These are phyloP conservation scores for Bufo gargarizans DNA, from an alignment of 2,113 vertebrate species.

Conservation along the genomic window DNA sequence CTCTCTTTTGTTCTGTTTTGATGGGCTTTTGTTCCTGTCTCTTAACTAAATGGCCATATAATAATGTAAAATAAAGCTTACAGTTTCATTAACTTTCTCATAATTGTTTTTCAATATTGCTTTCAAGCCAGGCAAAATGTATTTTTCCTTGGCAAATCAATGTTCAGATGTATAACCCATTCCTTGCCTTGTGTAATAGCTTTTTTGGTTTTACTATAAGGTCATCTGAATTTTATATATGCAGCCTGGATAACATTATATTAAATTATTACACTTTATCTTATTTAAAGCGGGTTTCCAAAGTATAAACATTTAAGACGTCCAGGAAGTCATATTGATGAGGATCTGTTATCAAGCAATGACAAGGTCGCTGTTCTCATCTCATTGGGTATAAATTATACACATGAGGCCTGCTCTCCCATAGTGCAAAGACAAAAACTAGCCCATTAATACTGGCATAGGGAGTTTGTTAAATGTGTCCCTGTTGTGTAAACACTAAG, in stretches of 20 bases:
- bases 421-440: no score
- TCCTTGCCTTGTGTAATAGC: neutral
- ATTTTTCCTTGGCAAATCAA: constrained; percentile 17
- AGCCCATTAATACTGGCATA: no score
- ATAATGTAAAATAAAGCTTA: constrained; percentile 31
- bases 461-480: no score
- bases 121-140: neutral
- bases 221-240: no score
- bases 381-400: neutral
- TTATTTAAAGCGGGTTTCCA: neutral
- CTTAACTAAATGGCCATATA: constrained; percentile 34
- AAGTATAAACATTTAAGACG: neutral
- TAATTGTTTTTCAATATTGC: constrained; percentile 42
- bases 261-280: neutral
- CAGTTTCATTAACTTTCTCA: constrained; percentile 41
- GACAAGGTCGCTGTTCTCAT: neutral
- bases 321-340: neutral
- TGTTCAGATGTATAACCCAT: neutral
- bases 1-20: constrained; percentile 22
- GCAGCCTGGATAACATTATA: neutral
- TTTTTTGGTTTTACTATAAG: no score
- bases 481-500: no score
- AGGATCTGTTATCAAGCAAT: neutral
- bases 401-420: neutral
- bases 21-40: neutral